phyloP scores from a whole-genome alignment of 1,140 invertebrate genomes.

The Drosophila melanica region DNA sequence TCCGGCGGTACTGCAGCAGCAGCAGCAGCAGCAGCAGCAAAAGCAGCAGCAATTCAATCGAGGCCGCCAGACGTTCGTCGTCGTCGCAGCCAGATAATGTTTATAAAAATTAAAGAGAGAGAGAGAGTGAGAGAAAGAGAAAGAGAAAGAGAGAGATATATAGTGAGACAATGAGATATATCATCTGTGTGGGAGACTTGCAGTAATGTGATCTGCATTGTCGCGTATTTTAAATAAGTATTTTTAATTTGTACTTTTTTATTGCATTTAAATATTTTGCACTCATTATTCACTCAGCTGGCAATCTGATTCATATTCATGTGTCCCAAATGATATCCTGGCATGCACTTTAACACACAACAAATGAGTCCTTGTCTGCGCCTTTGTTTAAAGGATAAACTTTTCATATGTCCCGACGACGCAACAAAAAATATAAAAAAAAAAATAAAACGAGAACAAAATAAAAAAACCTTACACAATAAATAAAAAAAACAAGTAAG shows the following conservation, averaged over 20 bases:
- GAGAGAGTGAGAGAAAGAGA: constrained; percentile 24
- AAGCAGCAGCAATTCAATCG: constrained; percentile 54
- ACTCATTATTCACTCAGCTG: constrained; percentile 46
- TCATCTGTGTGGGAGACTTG: too few relatives aligned
- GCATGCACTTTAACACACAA: constrained; percentile 19
- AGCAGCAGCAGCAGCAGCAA: constrained; percentile 34
- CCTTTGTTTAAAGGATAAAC: constrained; percentile 74
- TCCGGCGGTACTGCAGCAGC: constrained; percentile 92
- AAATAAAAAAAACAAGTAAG: neutral
- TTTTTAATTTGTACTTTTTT: constrained; percentile 56
- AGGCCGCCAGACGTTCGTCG: constrained; percentile 66
- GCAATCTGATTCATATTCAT: constrained; percentile 60
- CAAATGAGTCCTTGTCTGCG: constrained; percentile 48
- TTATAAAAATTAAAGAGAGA: constrained; percentile 54
- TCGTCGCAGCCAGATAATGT: constrained; percentile 63
- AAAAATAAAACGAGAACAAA: neutral
- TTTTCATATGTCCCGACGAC: constrained; percentile 54
- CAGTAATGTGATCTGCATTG: constrained; percentile 38
- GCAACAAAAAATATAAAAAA: constrained; percentile 55
- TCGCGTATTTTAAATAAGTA: constrained; percentile 47
- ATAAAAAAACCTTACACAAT: neutral
- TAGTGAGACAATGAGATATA: constrained; percentile 4
- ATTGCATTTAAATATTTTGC: constrained; percentile 69
- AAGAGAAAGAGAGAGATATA: constrained; percentile 25
- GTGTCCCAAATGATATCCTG: constrained; percentile 28